A percentile compares a stretch with the other conserved stretches of the same genome.
phyloP scores from a whole-genome alignment of 1,140 invertebrate species.

The Heliothis subflexa region DNA sequence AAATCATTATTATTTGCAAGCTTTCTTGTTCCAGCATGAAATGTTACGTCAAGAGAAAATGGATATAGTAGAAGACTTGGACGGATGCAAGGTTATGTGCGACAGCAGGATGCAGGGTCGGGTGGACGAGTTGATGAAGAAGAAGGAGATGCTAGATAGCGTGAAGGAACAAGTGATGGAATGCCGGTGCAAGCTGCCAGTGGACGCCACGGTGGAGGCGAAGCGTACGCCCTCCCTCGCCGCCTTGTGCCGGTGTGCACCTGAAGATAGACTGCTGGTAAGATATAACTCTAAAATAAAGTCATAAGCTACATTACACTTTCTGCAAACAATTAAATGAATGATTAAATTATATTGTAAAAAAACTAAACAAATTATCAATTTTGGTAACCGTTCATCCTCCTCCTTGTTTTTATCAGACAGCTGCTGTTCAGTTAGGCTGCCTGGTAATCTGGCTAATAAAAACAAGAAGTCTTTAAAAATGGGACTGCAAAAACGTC shows the following conservation, averaged over 20 bases:
- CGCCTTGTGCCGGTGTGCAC: conserved; percentile 69
- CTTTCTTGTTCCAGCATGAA: conserved; percentile 55
- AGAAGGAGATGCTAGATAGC: conserved; percentile 60
- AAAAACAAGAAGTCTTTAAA: too few species aligned
- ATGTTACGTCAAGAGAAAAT: conserved; percentile 64
- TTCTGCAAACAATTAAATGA: too few species aligned
- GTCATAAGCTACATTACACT: background rate
- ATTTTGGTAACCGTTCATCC: too few species aligned
- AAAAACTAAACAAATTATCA: too few species aligned
- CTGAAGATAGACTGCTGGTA: conserved; percentile 71
- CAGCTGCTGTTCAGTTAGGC: too few species aligned
- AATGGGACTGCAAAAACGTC: too few species aligned
- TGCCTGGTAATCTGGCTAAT: too few species aligned
- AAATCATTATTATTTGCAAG: too few species aligned
- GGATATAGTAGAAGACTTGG: conserved; percentile 68
- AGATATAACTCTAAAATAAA: conserved; percentile 9
- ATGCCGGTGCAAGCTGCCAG: conserved; percentile 74
- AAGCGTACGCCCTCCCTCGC: conserved; percentile 77
- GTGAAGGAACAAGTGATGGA: conserved; percentile 68
- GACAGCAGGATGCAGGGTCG: conserved; percentile 65
- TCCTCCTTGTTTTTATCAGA: too few species aligned
- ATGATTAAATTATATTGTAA: too few species aligned
- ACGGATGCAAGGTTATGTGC: conserved; percentile 68
- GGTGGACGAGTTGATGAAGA: conserved; percentile 66
- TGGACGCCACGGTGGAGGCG: conserved; percentile 66